Conservation (phyloP, 2,888 invertebrate genomes). For the Caenorhabditis sp. region DNA sequence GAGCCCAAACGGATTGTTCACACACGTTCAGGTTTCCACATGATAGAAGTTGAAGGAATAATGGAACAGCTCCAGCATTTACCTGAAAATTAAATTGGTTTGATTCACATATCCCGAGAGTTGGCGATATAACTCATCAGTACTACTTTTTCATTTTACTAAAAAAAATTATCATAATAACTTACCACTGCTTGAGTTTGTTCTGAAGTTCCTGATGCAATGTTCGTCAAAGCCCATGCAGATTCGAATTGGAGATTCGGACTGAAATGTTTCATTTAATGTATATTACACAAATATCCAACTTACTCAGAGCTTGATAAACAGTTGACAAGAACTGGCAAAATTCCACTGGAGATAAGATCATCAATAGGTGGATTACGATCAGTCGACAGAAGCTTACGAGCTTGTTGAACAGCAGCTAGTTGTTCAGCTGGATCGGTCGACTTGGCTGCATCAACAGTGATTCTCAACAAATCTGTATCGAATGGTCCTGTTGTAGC, state of each 20-base stretch:
- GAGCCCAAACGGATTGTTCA: constrained; percentile 98
- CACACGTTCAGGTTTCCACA: constrained; percentile 96
- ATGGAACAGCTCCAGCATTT: constrained; percentile 92
- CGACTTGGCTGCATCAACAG: constrained; percentile 87
- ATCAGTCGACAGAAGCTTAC: constrained; percentile 94
- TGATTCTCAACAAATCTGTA: constrained; percentile 77
- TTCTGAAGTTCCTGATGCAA: constrained; percentile 93
- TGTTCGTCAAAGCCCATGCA: constrained; percentile 98
- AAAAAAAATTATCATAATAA: constrained; percentile 75
- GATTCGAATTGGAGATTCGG: constrained; percentile 85
- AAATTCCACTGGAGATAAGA: constrained; percentile 89
- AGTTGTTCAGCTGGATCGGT: constrained; percentile 82
- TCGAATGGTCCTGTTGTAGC: constrained; percentile 41
- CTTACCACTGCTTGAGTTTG: constrained; percentile 80
- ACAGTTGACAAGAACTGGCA: constrained; percentile 91
- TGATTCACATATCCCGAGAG: background rate
- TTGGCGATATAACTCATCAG: too few species aligned
- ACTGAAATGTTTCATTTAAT: constrained; percentile 48
- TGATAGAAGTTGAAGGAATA: constrained; percentile 87
- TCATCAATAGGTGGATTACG: constrained; percentile 98
- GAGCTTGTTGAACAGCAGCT: constrained; percentile 82
- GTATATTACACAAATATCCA: background rate
- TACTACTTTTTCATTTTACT: too few species aligned
- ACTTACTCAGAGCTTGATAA: constrained; percentile 73
- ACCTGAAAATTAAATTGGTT: constrained; percentile 73